Conservation (phyloP, 2,113 vertebrate species). For the Chamaea fasciata region DNA sequence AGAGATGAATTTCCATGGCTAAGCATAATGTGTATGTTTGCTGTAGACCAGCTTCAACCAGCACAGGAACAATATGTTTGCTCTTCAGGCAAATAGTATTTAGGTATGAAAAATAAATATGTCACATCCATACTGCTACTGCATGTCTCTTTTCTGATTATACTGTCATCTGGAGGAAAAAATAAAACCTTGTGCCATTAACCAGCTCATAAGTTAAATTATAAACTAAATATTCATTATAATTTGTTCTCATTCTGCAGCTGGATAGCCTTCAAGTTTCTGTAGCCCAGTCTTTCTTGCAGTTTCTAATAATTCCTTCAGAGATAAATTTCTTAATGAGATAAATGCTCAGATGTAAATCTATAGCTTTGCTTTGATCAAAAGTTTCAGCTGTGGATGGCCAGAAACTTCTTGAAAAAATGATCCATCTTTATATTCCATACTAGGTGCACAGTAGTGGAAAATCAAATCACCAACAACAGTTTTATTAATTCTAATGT, state of each 20-base stretch:
- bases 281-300: background rate
- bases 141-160: background rate
- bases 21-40: background rate
- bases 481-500: conserved; percentile 54
- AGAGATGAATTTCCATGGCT: background rate
- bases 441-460: background rate
- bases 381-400: background rate
- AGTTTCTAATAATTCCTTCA: background rate
- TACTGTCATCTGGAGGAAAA: background rate
- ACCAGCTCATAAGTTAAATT: background rate
- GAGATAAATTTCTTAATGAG: background rate
- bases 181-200: background rate
- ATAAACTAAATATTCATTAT: background rate
- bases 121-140: background rate
- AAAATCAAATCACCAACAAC: conserved; percentile 28
- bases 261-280: background rate
- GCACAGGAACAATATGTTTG: background rate
- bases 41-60: background rate
- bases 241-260: background rate
- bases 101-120: background rate
- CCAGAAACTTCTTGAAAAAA: background rate
- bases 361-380: background rate
- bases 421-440: background rate
- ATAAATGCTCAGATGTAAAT: background rate
- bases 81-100: background rate